Evolutionary conservation across 2,797 vertebrate genomes (phyloP), one percentile per base, ranked within the genome.

Genomic region (Selene dorsalis): DNA sequence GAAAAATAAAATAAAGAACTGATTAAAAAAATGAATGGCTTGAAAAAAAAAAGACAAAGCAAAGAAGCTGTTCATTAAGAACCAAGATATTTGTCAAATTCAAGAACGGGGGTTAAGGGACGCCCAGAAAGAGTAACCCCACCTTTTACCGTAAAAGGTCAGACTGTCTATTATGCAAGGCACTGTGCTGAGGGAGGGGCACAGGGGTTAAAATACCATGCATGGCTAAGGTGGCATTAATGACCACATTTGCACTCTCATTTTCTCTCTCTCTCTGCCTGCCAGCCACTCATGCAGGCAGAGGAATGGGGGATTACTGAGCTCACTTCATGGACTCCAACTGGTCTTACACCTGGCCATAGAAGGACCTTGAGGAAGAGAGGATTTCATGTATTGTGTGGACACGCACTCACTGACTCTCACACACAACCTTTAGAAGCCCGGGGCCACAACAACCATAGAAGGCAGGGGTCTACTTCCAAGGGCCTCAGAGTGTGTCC

Each of bases 391-490:
- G 7, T 35, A 58, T 73, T 76, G 60, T 68, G 80, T 76, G 65
- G 74, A 84, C 60, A 79, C 61, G 53, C 75, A 53, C 69, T 32
- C 56, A 72, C 50, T 35, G 75, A 20, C 70, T 35, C 55, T 20
- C 20, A 74, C 60, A 57, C 68, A 83, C 61, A 87, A 66, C 61
- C 76, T 79, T 58, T 52, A 66, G 43, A 83, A 74, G 78, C 56
- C 56, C 58, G 41, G 66, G 82, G 61, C 83, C 85, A 79, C 73
- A 74, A 71, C 77, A 81, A 56, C 94, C 93, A 92, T 94, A 95
- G 90, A 94, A 93, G 94, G 94, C 72, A 80, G 86, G 87, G 84
- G 87, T 90, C 89, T 80, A 63, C 58, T 70, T 61, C 67, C 74
- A 75, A 58, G 65, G 86, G 75, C 75, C 84, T 69, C 41, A 16